Base-by-base conservation (phyloP, 2,888 invertebrate species). In the Teleiodes luculella region DNA sequence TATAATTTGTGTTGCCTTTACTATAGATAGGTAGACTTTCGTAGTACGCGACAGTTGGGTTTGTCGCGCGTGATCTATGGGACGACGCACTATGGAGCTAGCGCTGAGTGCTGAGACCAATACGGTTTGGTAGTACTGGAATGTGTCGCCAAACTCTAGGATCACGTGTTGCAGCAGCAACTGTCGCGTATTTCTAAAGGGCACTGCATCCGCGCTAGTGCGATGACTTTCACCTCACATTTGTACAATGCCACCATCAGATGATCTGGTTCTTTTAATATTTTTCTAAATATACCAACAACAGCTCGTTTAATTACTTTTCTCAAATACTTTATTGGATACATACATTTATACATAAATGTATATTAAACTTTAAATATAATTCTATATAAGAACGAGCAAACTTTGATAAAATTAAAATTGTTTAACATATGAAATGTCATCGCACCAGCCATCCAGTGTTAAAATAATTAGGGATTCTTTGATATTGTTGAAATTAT, bases 201-300 rank as follows among this genome's bases (percentile, higher is more conserved):
- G n/a, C 20, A 28, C 43, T 24, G 18, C 2, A 28, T 66, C 16
- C 57, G 63, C 65, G 53, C 76, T 66, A 68, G 67, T 69, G 70
- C 78, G 74, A 83, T 73, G 80, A 76, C 82, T 52, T 76, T 80
- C 87, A 87, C 86, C 80, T 78, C 64, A 69, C 63, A 91, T 92
- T 92, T 92, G 92, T 92, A 92, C 92, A 92, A 92, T 90, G 89
- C 79, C 86, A 91, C 90, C 92, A 92, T 92, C 92, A 92, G 92
- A 92, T 92, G 92, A 92, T 92, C 92, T 92, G 92, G 81, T 82
- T 86, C 70, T 68, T 78, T 83, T 85, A 80, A 84, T 83, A 85
- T 86, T 89, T 88, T 83, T 72, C 88, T 89, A 89, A 89, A 90
- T 87, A 89, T 89, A 89, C 87, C 89, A 89, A 89, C 89, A 89